phyloP scores from a whole-genome alignment of 2,113 vertebrate species.

The Cyprinus carpio region DNA sequence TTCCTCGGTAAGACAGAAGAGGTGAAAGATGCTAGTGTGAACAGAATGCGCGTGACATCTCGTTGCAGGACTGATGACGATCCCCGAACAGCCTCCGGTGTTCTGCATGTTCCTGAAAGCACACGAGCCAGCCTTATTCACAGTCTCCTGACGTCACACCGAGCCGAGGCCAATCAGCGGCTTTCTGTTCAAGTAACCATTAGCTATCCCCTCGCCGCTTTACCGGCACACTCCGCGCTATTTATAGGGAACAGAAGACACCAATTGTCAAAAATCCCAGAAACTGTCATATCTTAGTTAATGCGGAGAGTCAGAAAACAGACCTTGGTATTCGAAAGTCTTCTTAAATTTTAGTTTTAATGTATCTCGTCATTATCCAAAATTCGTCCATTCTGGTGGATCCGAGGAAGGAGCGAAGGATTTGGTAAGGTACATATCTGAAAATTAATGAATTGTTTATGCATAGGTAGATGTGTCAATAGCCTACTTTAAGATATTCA shows the following conservation, averaged over 20 bases:
- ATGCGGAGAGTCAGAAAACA: slow-evolving; percentile 67
- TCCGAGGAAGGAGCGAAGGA: slow-evolving; percentile 52
- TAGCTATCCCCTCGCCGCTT: slow-evolving; percentile 78
- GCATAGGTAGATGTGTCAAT: slow-evolving; percentile 6
- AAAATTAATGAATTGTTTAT: slow-evolving; percentile 40
- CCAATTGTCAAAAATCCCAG: slow-evolving; percentile 77
- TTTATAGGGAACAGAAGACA: slow-evolving; percentile 80
- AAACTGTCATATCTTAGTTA: slow-evolving; percentile 76
- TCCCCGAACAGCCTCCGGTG: slow-evolving; percentile 75
- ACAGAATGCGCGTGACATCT: slow-evolving; percentile 77
- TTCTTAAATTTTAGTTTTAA: slow-evolving; percentile 45
- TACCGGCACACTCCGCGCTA: slow-evolving; percentile 72
- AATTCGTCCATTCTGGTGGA: slow-evolving; percentile 37
- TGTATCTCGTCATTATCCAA: slow-evolving; percentile 48
- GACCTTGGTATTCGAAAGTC: slow-evolving; percentile 58
- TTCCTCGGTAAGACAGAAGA: slow-evolving; percentile 38
- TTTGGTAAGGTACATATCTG: slow-evolving; percentile 68
- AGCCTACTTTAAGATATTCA: background rate
- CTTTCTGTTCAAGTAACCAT: slow-evolving; percentile 79
- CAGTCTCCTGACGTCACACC: slow-evolving; percentile 83
- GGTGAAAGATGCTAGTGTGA: slow-evolving; percentile 55
- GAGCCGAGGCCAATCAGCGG: slow-evolving; percentile 79
- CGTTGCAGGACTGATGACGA: slow-evolving; percentile 64
- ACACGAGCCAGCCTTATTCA: slow-evolving; percentile 87
- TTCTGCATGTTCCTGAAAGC: slow-evolving; percentile 85